phyloP scores from a whole-genome alignment of 2,797 vertebrate genomes.

The Lutjanus campechanus region DNA sequence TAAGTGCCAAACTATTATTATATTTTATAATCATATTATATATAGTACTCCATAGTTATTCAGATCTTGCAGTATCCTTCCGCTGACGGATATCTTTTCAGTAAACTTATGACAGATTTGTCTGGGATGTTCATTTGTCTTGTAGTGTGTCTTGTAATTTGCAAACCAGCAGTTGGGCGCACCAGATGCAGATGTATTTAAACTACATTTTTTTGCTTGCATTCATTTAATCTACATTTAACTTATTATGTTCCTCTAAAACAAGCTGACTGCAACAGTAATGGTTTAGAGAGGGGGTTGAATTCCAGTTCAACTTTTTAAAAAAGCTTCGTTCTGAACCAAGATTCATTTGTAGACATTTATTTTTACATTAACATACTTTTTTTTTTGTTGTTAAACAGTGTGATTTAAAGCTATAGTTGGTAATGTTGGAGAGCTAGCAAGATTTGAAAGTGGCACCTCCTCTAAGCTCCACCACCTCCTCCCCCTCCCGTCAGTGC shows the following conservation, averaged over 20 bases:
- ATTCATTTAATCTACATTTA: neutral
- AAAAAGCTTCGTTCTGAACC: neutral
- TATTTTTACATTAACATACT: neutral
- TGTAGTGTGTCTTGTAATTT: neutral
- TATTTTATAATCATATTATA: too few relatives aligned
- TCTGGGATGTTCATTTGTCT: neutral
- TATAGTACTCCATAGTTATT: neutral
- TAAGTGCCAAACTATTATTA: too few relatives aligned
- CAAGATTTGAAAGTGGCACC: too few relatives aligned
- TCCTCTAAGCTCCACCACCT: too few relatives aligned
- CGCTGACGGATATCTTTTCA: neutral
- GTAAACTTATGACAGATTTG: too few relatives aligned
- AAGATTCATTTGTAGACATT: neutral
- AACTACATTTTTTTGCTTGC: neutral
- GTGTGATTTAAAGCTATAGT: conserved; percentile 1
- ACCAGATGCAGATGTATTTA: neutral
- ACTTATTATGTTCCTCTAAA: too few relatives aligned
- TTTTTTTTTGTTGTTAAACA: neutral
- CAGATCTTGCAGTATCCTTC: neutral
- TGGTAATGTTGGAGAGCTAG: too few relatives aligned
- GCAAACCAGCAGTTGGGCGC: neutral
- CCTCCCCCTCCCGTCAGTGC: too few relatives aligned
- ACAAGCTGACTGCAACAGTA: neutral
- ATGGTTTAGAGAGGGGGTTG: neutral
- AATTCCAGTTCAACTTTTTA: neutral